Evolutionary conservation across 2,797 vertebrate genomes (phyloP), one percentile per base, ranked within the genome.

Genomic region (Premnoplex brunnescens): DNA sequence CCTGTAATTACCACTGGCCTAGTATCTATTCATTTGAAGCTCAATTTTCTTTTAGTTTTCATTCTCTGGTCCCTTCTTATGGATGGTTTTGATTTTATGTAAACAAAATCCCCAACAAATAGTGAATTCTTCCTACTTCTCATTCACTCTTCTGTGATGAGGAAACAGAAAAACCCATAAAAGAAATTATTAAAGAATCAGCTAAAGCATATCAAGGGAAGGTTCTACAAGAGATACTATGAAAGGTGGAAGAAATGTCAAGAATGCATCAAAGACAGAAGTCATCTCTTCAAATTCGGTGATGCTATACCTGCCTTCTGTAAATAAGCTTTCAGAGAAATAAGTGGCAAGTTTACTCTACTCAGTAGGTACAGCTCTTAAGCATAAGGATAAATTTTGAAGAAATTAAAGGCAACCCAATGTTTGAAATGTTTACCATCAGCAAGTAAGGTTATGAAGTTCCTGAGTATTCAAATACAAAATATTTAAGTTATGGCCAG

Each of bases 1-100:
- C 81, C 90, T 93, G 56, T 87, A 87, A 94, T 97, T 86, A 87
- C 86, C 28, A 85, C 60, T 75, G n/a, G 41, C 79, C 76, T 92
- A 95, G 6, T 59, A 91, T 60, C 67, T 93, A 62, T 59, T 93
- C 73, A 88, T 85, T 48, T 89, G 60, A 81, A 91, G 79, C 72
- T 89, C 41, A 23, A 55, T 92, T 93, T 87, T 88, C 69, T 90
- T 90, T 12, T 74, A 16, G 13, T 51, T 91, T 86, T 86, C 66
- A 37, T 89, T 91, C 26, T 73, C 20, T 37, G 14, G 55, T 89
- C 32, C 48, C 12, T 80, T 84, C 36, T 87, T 66, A 54, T 43
- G 24, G 27, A 73, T 43, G 43, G 23, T 81, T 80, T 92, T 83
- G 19, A 34, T 27, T 94, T 64, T 62, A 75, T 20, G 41, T 60